These are phyloP conservation scores for Troglohyphantes excavatus DNA, from an alignment of 2,888 invertebrate genomes.

Conservation along the genomic window DNA sequence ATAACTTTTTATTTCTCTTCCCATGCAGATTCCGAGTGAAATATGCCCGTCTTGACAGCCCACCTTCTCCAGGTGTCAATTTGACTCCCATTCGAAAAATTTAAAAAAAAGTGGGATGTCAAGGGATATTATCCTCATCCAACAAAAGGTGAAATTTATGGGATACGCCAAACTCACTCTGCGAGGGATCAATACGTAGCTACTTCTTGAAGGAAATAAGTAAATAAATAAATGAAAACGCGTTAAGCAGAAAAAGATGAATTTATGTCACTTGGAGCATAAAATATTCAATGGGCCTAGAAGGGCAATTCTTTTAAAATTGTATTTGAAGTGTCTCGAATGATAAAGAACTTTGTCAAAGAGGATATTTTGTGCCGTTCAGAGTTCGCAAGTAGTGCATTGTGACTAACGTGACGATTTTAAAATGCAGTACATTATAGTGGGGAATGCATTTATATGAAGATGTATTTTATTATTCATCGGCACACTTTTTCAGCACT, in stretches of 20 bases:
- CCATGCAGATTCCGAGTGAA: not conserved
- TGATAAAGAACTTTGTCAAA: not conserved
- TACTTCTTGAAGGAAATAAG: not conserved
- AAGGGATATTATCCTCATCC: not conserved
- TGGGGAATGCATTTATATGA: too few species aligned
- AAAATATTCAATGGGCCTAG: conserved; percentile 2
- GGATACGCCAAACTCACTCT: not conserved
- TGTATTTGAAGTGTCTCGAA: not conserved
- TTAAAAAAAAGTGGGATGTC: not conserved
- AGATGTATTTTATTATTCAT: too few species aligned
- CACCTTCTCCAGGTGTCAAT: not conserved
- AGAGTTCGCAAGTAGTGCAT: too few species aligned
- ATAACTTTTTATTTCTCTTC: not conserved
- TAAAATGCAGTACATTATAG: too few species aligned
- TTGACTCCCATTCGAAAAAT: not conserved
- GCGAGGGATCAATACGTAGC: not conserved
- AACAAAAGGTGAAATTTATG: not conserved
- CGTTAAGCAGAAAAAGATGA: not conserved
- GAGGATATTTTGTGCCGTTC: too few species aligned
- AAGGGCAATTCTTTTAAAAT: not conserved
- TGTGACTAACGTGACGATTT: not conserved
- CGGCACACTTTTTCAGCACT: too few species aligned
- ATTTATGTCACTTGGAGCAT: not conserved
- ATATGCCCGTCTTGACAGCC: not conserved
- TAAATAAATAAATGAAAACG: not conserved